Evolutionary conservation across 2,113 vertebrate species (phyloP), one percentile per base, ranked within the genome.

Genomic region (Philantomba maxwellii): DNA sequence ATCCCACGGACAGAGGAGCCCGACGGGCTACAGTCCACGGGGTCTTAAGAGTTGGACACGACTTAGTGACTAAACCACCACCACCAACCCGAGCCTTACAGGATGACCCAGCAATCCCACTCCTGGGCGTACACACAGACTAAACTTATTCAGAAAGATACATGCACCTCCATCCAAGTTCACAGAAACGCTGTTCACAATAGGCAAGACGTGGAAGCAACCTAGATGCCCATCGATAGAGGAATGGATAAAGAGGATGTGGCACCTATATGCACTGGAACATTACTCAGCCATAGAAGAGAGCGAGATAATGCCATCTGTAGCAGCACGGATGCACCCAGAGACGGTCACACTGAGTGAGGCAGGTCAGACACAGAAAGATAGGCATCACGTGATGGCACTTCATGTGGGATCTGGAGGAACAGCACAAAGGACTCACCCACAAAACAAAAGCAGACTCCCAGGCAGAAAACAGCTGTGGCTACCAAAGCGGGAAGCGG

Each of bases 1-100:
- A 70, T 5, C 64, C n/a, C n/a, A 36, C 0, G 17, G 64, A 70
- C 64, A 70, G 17, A 70, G n/a, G n/a, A 70, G n/a, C 64, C n/a
- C 11, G 64, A 1, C 0, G 2, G 9, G 64, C 17, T 36, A 21
- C 64, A 66, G 64, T 36, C 64, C n/a, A 66, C 0, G 17, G 2
- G 2, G 33, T 21, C 9, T 1, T 15, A 36, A 36, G 17, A 36
- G 17, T 5, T 0, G 7, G 64, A 36, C n/a, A 70, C 2, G 0
- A 70, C 33, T 70, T 8, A 21, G 16, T 7, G 4, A 11, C 64
- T 10, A 36, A 21, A 70, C 2, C n/a, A 6, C n/a, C 33, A 21
- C 17, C n/a, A 36, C n/a, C 26, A 30, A 21, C 15, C 36, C 5
- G 5, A 36, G 55, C 51, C 81, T 53, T 16, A 7, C 2, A 60